phyloP scores from a whole-genome alignment of 2,113 vertebrate genomes.

The Pica pica region DNA sequence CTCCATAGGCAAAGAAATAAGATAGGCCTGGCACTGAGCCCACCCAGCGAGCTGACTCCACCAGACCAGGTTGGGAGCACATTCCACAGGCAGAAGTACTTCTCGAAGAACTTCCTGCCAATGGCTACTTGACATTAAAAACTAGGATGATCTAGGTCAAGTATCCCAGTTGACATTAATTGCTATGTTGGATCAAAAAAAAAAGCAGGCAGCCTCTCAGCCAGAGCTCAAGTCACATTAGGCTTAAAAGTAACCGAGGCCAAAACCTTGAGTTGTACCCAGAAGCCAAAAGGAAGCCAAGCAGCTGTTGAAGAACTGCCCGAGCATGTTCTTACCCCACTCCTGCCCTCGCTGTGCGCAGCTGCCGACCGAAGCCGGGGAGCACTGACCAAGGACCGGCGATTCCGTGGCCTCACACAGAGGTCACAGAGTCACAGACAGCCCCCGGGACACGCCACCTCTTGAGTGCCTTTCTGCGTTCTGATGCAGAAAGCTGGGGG shows the following conservation, averaged over 20 bases:
- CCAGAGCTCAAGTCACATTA: neutral
- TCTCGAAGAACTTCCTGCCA: constrained; percentile 43
- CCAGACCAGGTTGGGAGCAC: neutral
- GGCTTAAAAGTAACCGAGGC: neutral
- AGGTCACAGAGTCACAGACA: fast-evolving
- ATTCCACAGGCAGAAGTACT: constrained; percentile 20
- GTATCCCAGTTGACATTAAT: constrained; percentile 33
- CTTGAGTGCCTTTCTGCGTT: fast-evolving
- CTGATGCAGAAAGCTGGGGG: neutral
- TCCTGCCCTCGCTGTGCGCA: neutral
- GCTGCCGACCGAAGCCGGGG: fast-evolving
- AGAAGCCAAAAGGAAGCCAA: constrained; percentile 16
- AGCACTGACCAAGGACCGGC: neutral
- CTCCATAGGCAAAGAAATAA: constrained; percentile 34
- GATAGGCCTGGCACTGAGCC: neutral
- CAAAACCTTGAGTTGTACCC: constrained; percentile 13
- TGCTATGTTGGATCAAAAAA: constrained; percentile 25
- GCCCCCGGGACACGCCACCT: fast-evolving
- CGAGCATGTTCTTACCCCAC: neutral
- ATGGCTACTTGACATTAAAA: constrained; percentile 57
- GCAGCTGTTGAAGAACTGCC: constrained; percentile 5
- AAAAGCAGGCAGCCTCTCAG: neutral
- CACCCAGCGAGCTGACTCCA: neutral
- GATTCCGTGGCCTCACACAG: fast-evolving
- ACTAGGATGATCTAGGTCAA: constrained; percentile 50